Evolutionary conservation across 2,113 vertebrate genomes (phyloP).

Genomic region (Phyllostomus discolor): DNA sequence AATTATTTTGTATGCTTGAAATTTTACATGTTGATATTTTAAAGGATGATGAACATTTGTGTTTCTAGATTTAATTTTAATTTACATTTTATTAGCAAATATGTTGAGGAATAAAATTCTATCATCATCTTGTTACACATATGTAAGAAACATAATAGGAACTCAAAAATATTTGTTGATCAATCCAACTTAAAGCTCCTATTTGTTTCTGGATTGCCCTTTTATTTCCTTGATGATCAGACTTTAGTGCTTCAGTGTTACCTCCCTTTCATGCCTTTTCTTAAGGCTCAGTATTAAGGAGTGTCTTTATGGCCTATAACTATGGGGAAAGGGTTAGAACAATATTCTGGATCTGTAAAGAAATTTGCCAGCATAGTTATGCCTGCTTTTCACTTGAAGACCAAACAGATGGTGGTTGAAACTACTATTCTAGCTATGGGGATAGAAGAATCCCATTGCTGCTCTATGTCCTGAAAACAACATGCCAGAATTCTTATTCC

Average conservation of each 20-base stretch:
- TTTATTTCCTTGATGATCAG: not conserved
- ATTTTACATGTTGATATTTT: not conserved
- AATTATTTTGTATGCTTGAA: not conserved
- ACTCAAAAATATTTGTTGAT: not conserved
- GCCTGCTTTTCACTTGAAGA: not conserved
- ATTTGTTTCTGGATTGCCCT: not conserved
- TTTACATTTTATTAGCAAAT: not conserved
- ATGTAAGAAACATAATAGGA: not conserved
- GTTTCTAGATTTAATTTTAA: slow-evolving; percentile 25
- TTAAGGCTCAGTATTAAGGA: not conserved
- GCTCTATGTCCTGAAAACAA: not conserved
- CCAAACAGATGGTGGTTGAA: not conserved
- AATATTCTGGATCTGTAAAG: not conserved
- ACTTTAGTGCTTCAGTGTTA: not conserved
- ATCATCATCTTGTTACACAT: not conserved
- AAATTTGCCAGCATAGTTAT: not conserved
- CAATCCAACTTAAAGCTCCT: not conserved
- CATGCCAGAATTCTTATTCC: not conserved
- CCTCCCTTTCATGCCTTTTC: not conserved
- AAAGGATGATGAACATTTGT: not conserved
- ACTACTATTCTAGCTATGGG: not conserved
- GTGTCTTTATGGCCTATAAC: not conserved
- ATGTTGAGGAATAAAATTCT: not conserved
- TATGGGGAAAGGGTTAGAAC: not conserved
- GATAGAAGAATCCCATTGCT: not conserved